A percentile compares a stretch with the other conserved stretches of the same genome.
Conservation (phyloP, 2,888 invertebrate genomes). For the Tenthredo scrophulariae region DNA sequence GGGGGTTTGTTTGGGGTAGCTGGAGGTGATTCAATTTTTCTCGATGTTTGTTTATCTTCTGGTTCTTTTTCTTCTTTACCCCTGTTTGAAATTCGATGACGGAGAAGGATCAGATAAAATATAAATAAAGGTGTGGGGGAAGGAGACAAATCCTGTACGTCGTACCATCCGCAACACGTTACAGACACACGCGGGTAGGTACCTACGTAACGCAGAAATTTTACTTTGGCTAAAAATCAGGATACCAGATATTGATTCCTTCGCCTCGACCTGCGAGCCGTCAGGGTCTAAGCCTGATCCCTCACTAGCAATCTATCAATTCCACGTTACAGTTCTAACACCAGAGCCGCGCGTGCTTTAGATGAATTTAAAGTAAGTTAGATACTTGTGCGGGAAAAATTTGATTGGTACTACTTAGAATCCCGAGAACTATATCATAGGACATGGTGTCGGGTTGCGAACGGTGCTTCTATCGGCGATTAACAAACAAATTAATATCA, state of each 20-base stretch:
- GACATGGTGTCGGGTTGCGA: not conserved
- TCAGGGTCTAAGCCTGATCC: slow-evolving; percentile 43
- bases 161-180: not conserved
- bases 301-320: slow-evolving; percentile 50
- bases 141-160: not conserved
- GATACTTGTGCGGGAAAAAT: not conserved
- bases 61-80: not conserved
- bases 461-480: not conserved
- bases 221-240: slow-evolving; percentile 44
- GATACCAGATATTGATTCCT: slow-evolving; percentile 46
- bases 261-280: slow-evolving; percentile 29
- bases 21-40: slow-evolving; percentile 27
- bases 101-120: slow-evolving; percentile 5
- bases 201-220: slow-evolving; percentile 4
- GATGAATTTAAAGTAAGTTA: not conserved
- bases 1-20: slow-evolving; percentile 1
- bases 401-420: not conserved
- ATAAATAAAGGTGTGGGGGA: slow-evolving; percentile 8
- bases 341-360: not conserved
- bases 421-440: not conserved
- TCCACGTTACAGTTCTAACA: slow-evolving; percentile 40
- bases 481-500: not conserved
- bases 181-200: not conserved
- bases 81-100: slow-evolving; percentile 12
- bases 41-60: slow-evolving; percentile 36